These are phyloP conservation scores for Patiria pectinifera DNA, from an alignment of 53 echinoderm and acorn worm genomes.

Conservation along the genomic window DNA sequence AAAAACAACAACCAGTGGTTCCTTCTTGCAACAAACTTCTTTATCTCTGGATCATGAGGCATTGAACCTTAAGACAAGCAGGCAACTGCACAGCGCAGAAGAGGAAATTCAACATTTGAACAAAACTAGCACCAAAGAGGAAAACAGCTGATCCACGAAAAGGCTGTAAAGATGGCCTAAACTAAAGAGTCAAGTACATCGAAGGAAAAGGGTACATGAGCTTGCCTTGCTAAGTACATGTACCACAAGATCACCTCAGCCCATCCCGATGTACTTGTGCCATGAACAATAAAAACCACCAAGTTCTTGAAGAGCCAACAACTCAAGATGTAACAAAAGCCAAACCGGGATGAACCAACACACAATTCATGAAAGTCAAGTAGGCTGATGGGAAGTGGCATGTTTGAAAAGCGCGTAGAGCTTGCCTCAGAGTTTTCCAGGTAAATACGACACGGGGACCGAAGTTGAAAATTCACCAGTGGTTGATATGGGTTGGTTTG, in stretches of 20 bases:
- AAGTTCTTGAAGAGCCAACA: not conserved
- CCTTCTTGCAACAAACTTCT: too few relatives aligned
- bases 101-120: too few relatives aligned
- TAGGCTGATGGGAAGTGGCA: not conserved
- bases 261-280: constrained; percentile 13
- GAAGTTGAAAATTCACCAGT: not conserved
- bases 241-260: not conserved
- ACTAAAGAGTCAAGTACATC: too few relatives aligned
- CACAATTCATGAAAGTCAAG: not conserved
- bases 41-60: too few relatives aligned
- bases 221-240: not conserved
- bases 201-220: too few relatives aligned
- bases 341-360: not conserved
- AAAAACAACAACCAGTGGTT: too few relatives aligned
- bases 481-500: not conserved
- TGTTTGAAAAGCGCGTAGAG: not conserved
- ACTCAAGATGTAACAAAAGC: not conserved
- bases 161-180: too few relatives aligned
- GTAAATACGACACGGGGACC: not conserved
- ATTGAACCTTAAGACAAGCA: too few relatives aligned
- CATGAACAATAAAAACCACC: not conserved
- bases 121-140: too few relatives aligned
- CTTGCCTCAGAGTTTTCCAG: not conserved
- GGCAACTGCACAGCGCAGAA: too few relatives aligned
- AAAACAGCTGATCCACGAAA: too few relatives aligned